These are phyloP conservation scores for Liparis tanakae DNA, from an alignment of 2,797 vertebrate species.

Conservation along the genomic window DNA sequence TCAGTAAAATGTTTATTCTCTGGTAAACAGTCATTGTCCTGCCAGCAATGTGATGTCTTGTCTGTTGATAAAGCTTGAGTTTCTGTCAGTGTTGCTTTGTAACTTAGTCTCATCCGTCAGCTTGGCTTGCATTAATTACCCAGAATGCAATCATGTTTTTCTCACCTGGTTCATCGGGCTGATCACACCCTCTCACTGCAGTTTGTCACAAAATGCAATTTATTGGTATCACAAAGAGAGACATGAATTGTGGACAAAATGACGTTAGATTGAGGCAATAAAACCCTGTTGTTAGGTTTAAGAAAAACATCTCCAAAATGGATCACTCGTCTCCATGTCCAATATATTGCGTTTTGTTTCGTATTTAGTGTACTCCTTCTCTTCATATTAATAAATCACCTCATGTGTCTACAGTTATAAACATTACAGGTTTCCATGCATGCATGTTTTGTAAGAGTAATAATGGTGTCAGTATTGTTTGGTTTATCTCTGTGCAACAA, in stretches of 20 bases:
- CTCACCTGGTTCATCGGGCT: constrained; percentile 5
- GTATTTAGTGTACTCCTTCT: not conserved
- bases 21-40: constrained; percentile 34
- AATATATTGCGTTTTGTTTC: no score
- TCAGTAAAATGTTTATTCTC: constrained; percentile 64
- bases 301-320: not conserved
- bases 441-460: not conserved
- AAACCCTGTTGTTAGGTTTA: not conserved
- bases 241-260: not conserved
- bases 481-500: not conserved
- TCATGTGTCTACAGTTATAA: not conserved
- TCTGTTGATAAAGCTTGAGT: constrained; percentile 26
- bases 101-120: constrained; percentile 41
- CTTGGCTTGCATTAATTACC: constrained; percentile 20
- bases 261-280: not conserved
- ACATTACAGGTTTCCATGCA: not conserved
- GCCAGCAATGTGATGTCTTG: constrained; percentile 21
- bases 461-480: constrained; percentile 7
- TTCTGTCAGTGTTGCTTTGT: constrained; percentile 39
- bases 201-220: not conserved
- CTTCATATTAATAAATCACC: constrained; percentile 8
- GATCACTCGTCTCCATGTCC: not conserved
- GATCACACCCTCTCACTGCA: not conserved
- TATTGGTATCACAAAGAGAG: not conserved
- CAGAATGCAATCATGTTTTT: constrained; percentile 6